Conservation (phyloP, 2,888 invertebrate species). For the Heliconius aoede region DNA sequence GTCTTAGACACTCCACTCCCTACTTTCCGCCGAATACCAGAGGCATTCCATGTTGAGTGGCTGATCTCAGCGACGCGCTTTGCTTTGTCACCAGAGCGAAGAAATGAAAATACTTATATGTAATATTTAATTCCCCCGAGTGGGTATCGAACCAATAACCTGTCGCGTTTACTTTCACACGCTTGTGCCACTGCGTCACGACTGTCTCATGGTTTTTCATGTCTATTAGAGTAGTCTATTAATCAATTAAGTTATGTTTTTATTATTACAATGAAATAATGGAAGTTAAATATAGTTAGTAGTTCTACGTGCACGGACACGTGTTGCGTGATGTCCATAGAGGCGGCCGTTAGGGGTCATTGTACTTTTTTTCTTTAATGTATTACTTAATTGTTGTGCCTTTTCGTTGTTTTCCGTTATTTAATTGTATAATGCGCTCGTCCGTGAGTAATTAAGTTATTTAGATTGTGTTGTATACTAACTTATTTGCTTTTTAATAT, state of each 20-base stretch:
- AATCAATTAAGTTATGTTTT: background rate
- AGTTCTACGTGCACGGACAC: conserved; percentile 39
- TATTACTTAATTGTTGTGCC: conserved; percentile 46
- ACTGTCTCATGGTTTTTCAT: no score
- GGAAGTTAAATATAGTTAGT: conserved; percentile 14
- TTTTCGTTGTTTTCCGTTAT: conserved; percentile 35
- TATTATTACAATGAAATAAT: conserved; percentile 28
- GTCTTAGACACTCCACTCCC: no score
- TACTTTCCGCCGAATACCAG: no score
- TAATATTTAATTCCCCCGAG: no score
- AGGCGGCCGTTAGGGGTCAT: conserved; percentile 51
- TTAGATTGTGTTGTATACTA: conserved; percentile 25
- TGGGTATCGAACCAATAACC: no score
- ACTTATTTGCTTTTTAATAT: background rate
- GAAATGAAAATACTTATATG: no score
- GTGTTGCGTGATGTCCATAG: conserved; percentile 54
- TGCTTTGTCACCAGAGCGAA: no score
- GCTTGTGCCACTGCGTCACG: no score
- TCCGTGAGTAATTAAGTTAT: conserved; percentile 13
- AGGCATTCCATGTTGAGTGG: no score
- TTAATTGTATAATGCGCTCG: conserved; percentile 37
- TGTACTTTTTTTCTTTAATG: conserved; percentile 51
- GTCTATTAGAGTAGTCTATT: no score
- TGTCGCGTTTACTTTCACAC: no score
- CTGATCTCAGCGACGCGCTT: no score